Evolutionary conservation across 2,888 invertebrate genomes (phyloP).

Genomic region (Entomobrya multifasciata): DNA sequence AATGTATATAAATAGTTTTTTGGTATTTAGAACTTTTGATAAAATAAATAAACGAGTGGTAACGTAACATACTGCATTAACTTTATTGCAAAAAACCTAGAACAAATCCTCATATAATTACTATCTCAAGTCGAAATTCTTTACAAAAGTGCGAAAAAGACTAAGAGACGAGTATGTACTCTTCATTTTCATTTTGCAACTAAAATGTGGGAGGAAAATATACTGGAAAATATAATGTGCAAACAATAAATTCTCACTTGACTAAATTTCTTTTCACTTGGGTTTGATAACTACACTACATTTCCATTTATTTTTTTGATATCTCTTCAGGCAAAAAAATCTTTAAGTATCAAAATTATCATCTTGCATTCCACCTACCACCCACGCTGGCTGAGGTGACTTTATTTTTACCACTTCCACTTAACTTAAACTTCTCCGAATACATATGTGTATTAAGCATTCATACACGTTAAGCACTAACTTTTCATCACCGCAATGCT

Average conservation of each 20-base stretch:
- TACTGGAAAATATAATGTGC: no score
- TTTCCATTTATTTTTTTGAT: no score
- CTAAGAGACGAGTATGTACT: no score
- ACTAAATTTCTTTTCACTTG: neutral
- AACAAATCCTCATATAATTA: neutral
- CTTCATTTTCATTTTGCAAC: neutral
- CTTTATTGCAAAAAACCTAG: neutral
- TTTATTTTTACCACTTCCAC: neutral
- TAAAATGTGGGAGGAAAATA: neutral
- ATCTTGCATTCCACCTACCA: neutral
- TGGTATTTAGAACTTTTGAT: neutral
- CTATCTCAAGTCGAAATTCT: neutral
- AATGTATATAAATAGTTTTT: no score
- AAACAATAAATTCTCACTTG: neutral
- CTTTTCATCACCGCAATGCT: neutral
- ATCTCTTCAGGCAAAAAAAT: no score
- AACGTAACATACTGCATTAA: neutral
- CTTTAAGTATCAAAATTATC: no score
- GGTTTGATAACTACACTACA: no score
- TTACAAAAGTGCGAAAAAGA: neutral
- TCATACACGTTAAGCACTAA: neutral
- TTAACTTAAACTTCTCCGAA: neutral
- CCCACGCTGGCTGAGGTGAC: neutral
- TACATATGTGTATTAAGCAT: no score
- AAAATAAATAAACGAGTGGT: neutral